These are phyloP conservation scores for Nasonia giraulti DNA, from an alignment of 1,140 invertebrate genomes.

Conservation along the genomic window DNA sequence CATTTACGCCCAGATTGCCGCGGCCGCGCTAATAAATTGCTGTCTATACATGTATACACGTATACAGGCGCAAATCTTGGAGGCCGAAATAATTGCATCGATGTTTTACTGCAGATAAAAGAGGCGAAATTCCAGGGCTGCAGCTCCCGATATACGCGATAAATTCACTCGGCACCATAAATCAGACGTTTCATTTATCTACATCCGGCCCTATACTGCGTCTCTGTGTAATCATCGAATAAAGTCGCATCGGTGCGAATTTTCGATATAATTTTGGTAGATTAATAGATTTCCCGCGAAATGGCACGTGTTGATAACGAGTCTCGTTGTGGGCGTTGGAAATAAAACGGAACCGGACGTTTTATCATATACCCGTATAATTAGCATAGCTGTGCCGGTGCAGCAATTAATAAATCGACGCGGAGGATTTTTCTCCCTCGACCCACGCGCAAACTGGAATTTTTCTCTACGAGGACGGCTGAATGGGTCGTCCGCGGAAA, in stretches of 20 bases:
- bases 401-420: constrained; percentile 28
- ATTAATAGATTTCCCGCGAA: constrained; percentile 17
- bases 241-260: not conserved
- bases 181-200: constrained; percentile 38
- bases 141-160: not conserved
- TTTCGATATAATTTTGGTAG: constrained; percentile 28
- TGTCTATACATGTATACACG: not conserved
- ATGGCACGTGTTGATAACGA: not conserved
- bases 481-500: not conserved
- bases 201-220: not conserved
- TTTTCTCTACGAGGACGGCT: not conserved
- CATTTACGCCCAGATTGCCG: not conserved
- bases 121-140: not conserved
- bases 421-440: not conserved
- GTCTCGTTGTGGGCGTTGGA: no score
- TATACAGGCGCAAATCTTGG: not conserved
- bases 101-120: constrained; percentile 25
- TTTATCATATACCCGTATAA: constrained; percentile 1
- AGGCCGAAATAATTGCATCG: not conserved
- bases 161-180: constrained; percentile 16
- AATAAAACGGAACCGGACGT: not conserved
- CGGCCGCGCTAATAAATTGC: constrained; percentile 6
- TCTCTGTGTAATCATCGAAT: not conserved
- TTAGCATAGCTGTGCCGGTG: constrained; percentile 6
- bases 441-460: not conserved